phyloP scores from a whole-genome alignment of 2,888 invertebrate genomes.

The Eremobia ochroleuca region DNA sequence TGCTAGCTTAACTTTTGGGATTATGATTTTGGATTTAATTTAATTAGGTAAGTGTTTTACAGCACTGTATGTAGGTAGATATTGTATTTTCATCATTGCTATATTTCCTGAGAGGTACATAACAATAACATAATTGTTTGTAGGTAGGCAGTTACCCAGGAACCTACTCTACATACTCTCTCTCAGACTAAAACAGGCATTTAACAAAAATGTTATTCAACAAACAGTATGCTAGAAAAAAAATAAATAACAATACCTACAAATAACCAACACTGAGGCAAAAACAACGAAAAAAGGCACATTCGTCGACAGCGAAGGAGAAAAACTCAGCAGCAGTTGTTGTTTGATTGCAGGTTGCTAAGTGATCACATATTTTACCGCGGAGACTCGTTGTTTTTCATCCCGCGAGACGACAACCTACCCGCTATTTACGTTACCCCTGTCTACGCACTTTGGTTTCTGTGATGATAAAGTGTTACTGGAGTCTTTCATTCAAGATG shows the following conservation, averaged over 20 bases:
- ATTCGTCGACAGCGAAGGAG: conserved; percentile 77
- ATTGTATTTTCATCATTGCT: not conserved
- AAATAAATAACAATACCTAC: conserved; percentile 13
- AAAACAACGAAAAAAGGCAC: conserved; percentile 68
- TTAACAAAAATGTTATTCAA: not conserved
- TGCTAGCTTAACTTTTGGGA: conserved; percentile 6
- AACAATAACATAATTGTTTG: not conserved
- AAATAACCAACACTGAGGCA: conserved; percentile 22
- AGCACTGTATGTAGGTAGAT: not conserved
- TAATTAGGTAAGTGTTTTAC: not conserved
- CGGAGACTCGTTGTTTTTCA: conserved; percentile 84
- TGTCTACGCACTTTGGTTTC: conserved; percentile 65
- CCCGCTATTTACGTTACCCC: conserved; percentile 65
- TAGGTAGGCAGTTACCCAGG: not conserved
- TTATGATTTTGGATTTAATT: conserved; percentile 16
- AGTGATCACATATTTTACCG: conserved; percentile 90
- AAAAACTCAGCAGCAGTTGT: conserved; percentile 81
- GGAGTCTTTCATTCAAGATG: conserved; percentile 12
- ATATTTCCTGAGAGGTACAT: not conserved
- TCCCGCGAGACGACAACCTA: conserved; percentile 68
- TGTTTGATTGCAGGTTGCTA: conserved; percentile 90
- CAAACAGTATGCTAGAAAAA: conserved; percentile 13
- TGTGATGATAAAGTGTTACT: conserved; percentile 55
- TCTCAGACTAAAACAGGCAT: not conserved
- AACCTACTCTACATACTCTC: no score